These are phyloP conservation scores for Lacanobia oleracea DNA, from an alignment of 2,888 invertebrate genomes.

Conservation along the genomic window DNA sequence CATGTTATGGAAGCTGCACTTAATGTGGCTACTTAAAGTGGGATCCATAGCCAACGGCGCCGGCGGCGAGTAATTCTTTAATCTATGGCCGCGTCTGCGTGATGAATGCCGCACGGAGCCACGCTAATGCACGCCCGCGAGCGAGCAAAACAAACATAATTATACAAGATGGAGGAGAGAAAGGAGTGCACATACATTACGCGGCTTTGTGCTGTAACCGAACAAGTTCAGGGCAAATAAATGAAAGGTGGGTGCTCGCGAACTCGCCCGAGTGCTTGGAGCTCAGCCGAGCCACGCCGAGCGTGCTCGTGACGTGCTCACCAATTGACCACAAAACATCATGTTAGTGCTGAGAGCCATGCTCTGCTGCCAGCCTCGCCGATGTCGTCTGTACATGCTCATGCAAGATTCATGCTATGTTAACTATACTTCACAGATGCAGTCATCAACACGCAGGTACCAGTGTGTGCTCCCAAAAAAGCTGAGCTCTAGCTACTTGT, in stretches of 20 bases:
- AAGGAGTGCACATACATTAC: conserved; percentile 42
- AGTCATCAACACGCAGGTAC: not conserved
- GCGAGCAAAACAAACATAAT: conserved; percentile 66
- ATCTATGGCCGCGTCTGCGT: conserved; percentile 52
- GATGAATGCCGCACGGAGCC: conserved; percentile 54
- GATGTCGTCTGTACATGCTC: not conserved
- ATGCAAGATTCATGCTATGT: not conserved
- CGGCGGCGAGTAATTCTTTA: conserved; percentile 46
- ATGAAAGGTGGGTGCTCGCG: conserved; percentile 1
- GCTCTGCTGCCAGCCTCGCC: not conserved
- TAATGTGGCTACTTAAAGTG: conserved; percentile 42
- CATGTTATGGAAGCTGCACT: conserved; percentile 27
- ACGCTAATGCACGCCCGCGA: conserved; percentile 44
- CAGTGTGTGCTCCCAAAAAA: not conserved
- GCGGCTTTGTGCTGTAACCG: conserved; percentile 17
- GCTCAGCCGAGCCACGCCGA: not conserved
- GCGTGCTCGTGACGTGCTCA: not conserved
- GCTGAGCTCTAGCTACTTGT: not conserved
- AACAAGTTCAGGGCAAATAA: conserved; percentile 30
- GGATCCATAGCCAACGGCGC: conserved; percentile 20
- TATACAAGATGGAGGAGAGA: conserved; percentile 54
- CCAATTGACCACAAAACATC: not conserved
- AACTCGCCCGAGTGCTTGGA: too few relatives aligned
- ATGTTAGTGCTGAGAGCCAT: not conserved
- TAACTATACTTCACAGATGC: not conserved